Evolutionary conservation across 1,140 invertebrate species (phyloP).

Genomic region (Stegodyphus mimosarum): DNA sequence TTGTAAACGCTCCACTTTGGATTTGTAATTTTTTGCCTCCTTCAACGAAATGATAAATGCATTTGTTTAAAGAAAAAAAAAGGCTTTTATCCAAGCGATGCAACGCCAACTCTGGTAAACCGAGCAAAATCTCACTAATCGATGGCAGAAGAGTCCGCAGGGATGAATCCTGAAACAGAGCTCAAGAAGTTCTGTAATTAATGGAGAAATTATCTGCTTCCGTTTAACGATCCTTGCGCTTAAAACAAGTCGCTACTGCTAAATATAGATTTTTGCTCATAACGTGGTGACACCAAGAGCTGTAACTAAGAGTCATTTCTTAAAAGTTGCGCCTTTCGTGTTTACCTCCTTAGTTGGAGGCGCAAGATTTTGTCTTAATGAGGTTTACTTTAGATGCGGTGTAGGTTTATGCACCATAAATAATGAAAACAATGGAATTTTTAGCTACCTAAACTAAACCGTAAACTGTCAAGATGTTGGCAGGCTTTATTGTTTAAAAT

Average conservation of each 20-base stretch:
- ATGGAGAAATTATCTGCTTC: conserved; percentile 25
- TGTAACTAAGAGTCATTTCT: not conserved
- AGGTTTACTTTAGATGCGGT: too few species aligned
- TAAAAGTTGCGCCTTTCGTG: not conserved
- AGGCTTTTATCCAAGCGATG: not conserved
- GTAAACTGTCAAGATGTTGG: too few species aligned
- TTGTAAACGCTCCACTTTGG: too few species aligned
- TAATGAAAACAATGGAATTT: too few species aligned
- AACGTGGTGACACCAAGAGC: not conserved
- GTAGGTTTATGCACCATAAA: too few species aligned
- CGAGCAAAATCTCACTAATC: conserved; percentile 5
- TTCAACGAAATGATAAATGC: too few species aligned
- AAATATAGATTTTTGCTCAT: conserved; percentile 8
- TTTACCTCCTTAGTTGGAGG: not conserved
- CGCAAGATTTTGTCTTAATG: too few species aligned
- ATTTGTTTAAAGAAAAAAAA: too few species aligned
- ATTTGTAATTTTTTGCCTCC: too few species aligned
- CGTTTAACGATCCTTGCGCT: not conserved
- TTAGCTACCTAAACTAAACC: too few species aligned
- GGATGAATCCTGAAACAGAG: conserved; percentile 10
- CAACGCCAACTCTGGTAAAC: not conserved
- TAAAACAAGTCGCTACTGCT: conserved; percentile 10
- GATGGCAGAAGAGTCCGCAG: conserved; percentile 13
- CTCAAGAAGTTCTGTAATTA: conserved; percentile 25
- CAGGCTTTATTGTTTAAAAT: too few species aligned